Evolutionary conservation across 2,797 vertebrate species (phyloP).

Genomic region (Tadarida brasiliensis): DNA sequence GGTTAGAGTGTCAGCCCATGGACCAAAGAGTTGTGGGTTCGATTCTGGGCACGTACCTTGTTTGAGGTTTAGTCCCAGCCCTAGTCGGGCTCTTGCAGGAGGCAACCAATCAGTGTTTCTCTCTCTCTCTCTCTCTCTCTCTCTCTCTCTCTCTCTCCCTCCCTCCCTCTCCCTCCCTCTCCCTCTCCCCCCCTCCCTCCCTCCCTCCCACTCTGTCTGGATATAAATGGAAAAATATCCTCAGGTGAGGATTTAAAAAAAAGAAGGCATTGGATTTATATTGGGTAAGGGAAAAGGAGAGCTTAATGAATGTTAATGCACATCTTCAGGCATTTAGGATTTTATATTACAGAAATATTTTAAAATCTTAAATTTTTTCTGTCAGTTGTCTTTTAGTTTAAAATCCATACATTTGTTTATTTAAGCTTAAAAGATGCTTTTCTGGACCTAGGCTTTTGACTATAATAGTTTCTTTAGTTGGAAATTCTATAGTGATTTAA

Average conservation of each 20-base stretch:
- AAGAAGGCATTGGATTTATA: slow-evolving; percentile 39
- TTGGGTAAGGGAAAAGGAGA: slow-evolving; percentile 24
- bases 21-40: too few relatives aligned
- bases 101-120: too few relatives aligned
- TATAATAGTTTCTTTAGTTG: slow-evolving; percentile 39
- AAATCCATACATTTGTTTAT: not conserved
- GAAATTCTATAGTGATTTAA: slow-evolving; percentile 14
- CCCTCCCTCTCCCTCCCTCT: too few relatives aligned
- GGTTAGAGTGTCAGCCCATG: too few relatives aligned
- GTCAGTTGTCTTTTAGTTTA: slow-evolving; percentile 16
- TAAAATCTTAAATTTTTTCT: slow-evolving; percentile 52
- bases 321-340: not conserved
- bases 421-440: slow-evolving; percentile 55
- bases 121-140: too few relatives aligned
- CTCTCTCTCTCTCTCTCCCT: too few relatives aligned
- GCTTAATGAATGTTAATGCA: slow-evolving; percentile 2
- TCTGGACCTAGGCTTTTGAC: not conserved
- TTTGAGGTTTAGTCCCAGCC: too few relatives aligned
- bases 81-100: too few relatives aligned
- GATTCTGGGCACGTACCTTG: too few relatives aligned
- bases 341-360: slow-evolving; percentile 12
- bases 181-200: too few relatives aligned
- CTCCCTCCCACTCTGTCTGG: too few relatives aligned
- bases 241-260: not conserved
- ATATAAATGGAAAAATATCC: too few relatives aligned